phyloP scores from a whole-genome alignment of 35 echinoderm and acorn worm species.

The Ophioderma brevispina region DNA sequence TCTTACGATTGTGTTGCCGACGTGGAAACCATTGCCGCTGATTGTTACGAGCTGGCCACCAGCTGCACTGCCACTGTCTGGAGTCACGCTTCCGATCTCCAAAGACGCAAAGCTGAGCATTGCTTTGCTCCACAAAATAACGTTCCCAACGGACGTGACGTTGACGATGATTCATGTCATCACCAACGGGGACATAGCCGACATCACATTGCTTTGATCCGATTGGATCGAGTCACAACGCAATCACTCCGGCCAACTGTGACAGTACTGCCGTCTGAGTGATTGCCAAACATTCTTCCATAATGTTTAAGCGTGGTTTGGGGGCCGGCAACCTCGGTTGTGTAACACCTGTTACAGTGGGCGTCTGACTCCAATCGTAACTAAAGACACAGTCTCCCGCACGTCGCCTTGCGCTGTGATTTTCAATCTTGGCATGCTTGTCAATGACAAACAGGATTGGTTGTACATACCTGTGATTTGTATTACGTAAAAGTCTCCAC shows the following conservation, averaged over 20 bases:
- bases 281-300: conserved; percentile 32
- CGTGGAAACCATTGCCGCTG: conserved; percentile 77
- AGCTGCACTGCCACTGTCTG: conserved; percentile 52
- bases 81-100: conserved; percentile 54
- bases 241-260: conserved; percentile 69
- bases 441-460: background rate
- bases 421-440: background rate
- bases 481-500: too few species aligned
- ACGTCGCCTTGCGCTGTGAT: conserved; percentile 6
- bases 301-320: conserved; percentile 50
- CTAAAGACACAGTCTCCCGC: background rate
- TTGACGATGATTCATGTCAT: too few species aligned
- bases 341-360: background rate
- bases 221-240: background rate
- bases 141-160: conserved; percentile 30
- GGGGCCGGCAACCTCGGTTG: background rate
- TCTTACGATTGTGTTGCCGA: conserved; percentile 21
- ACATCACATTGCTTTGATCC: conserved; percentile 52
- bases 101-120: too few species aligned
- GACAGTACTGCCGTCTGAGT: conserved; percentile 31
- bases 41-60: conserved; percentile 84
- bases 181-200: conserved; percentile 65
- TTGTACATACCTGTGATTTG: conserved; percentile 36
- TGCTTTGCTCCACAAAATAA: conserved; percentile 43
- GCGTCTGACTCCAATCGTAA: conserved; percentile 18